Base-by-base conservation (phyloP, 2,113 vertebrate species). In the Thalassoma bifasciatum region DNA sequence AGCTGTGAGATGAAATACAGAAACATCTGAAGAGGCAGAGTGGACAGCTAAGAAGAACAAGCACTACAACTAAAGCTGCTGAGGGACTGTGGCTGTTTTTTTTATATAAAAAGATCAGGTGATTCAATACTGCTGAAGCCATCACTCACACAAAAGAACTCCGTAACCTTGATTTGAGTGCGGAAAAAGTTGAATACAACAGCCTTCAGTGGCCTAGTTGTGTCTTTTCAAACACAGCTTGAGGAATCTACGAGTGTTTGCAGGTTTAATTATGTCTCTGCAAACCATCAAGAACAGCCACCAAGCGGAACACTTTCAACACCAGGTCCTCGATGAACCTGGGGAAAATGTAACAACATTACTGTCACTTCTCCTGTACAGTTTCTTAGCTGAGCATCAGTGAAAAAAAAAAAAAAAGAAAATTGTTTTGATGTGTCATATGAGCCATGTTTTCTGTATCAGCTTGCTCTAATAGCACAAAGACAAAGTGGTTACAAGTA, bases 361-460 rank as follows among this genome's bases (percentile, higher is more conserved):
- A 78, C 44, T 72, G 61, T 80, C 75, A 77, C 63, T 61, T 23
- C 34, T 59, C 72, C 17, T 69, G 50, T 62, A 65, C n/a, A 7
- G 37, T 64, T 77, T 75, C 51, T 78, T 78, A 77, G 76, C 76
- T 66, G 63, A 49, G 56, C 69, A 70, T 89, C 82, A 71, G 72
- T 59, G 65, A 49, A 76, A 37, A 40, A 42, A 13, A 13, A 42
- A 16, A 14, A 14, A 14, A 42, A 42, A 42, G 9, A 12, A 46
- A 49, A 78, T 53, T 1, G 17, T 79, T 81, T 74, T 84, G 58
- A 79, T 82, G 78, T 72, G 65, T 74, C 77, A 81, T 50, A 79
- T 67, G 72, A 83, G 58, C 69, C 79, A 66, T 67, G 72, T 70
- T 77, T 40, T 61, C 67, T 74, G 19, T 52, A 60, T 21, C 8